Evolutionary conservation across 2,113 vertebrate species (phyloP).

Genomic region (Petaurus breviceps): DNA sequence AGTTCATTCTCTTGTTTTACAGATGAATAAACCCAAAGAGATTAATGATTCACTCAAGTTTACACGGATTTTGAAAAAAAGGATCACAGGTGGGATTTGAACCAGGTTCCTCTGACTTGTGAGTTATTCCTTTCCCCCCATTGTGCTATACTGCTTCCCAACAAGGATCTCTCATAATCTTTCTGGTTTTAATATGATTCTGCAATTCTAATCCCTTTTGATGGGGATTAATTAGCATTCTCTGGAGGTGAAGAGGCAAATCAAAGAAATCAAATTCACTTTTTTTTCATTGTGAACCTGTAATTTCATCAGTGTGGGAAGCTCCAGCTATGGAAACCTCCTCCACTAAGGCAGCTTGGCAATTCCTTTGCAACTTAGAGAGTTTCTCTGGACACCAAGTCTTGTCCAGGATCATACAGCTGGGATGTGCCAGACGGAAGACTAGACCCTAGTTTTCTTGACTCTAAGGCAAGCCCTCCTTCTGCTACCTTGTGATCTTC

Average conservation of each 20-base stretch:
- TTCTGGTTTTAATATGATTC: neutral
- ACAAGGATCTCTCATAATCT: neutral
- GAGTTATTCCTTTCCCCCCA: neutral
- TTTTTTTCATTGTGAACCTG: neutral
- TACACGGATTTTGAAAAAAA: neutral
- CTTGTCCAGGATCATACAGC: neutral
- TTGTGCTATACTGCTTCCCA: neutral
- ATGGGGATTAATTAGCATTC: neutral
- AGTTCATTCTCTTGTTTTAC: neutral
- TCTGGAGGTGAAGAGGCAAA: neutral
- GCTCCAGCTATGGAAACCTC: neutral
- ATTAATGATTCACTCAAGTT: neutral
- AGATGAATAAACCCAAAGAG: neutral
- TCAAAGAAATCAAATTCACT: neutral
- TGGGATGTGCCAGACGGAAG: neutral
- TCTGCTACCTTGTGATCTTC: neutral
- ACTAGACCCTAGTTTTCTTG: neutral
- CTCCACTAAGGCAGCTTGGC: neutral
- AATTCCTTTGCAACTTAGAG: neutral
- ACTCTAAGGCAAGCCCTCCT: neutral
- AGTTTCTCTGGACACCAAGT: neutral
- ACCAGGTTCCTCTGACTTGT: neutral
- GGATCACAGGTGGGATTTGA: neutral
- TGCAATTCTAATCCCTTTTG: neutral
- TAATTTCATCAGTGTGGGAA: neutral